A percentile compares a stretch with the other conserved stretches of the same genome.
Conservation (phyloP, 2,888 invertebrate genomes). For the Eulithis prunata region DNA sequence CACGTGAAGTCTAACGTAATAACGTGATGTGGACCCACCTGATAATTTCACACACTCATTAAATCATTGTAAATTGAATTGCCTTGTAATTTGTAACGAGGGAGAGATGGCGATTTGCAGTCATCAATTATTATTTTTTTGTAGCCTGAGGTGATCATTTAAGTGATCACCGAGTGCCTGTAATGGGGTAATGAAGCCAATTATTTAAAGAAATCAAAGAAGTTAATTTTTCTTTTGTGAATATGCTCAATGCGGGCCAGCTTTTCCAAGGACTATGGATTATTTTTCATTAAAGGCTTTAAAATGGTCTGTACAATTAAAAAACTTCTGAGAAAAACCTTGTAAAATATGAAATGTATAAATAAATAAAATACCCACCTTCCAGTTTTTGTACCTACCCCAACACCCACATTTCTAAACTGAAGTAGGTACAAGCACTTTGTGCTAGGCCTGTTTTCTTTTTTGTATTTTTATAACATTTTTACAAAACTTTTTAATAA, state of each 20-base stretch:
- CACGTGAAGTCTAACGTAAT: conserved; percentile 24
- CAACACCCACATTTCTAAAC: background rate
- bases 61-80: conserved; percentile 21
- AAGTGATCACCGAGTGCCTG: conserved; percentile 11
- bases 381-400: no score
- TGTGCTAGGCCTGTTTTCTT: no score
- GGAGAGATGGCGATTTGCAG: background rate
- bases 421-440: no score
- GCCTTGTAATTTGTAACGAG: conserved; percentile 23
- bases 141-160: conserved; percentile 29
- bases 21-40: conserved; percentile 17
- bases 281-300: conserved; percentile 16
- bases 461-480: no score
- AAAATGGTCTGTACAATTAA: background rate
- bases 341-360: background rate
- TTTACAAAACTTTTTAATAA: no score
- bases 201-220: conserved; percentile 9
- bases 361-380: no score
- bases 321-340: background rate
- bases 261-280: background rate
- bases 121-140: conserved; percentile 14
- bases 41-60: conserved; percentile 22
- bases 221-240: background rate
- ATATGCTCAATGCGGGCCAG: background rate
- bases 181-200: conserved; percentile 21